Conservation (phyloP, 2,888 invertebrate species). For the Pherbina coryleti region DNA sequence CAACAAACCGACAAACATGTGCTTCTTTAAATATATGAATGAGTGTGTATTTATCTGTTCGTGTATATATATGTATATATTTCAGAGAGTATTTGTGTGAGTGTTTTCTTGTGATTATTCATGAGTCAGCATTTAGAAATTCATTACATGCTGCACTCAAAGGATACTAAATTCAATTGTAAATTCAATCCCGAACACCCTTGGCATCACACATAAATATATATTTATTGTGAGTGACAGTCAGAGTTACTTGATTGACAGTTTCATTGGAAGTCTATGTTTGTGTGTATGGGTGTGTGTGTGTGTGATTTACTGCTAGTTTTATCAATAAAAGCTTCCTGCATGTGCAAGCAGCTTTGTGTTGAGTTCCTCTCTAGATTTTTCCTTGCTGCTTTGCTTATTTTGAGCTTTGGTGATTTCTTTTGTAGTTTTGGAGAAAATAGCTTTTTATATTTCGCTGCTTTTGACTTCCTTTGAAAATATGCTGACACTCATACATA, state of each 20-base stretch:
- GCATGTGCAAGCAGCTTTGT: not conserved
- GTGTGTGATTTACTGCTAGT: constrained; percentile 2
- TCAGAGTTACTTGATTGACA: not conserved
- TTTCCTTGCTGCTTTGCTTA: not conserved
- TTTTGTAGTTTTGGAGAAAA: not conserved
- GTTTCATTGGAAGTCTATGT: constrained; percentile 5
- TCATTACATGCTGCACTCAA: not conserved
- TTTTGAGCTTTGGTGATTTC: not conserved
- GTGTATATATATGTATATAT: not conserved
- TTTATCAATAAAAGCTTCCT: constrained; percentile 30
- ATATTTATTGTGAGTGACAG: not conserved
- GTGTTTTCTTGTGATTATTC: constrained; percentile 3
- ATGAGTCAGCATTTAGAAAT: not conserved
- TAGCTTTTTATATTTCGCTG: not conserved
- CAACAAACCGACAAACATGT: not conserved
- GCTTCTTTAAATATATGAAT: not conserved
- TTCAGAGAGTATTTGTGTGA: constrained; percentile 5
- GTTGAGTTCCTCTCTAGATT: not conserved
- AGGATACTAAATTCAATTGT: not conserved
- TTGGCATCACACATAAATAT: not conserved
- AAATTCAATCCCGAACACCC: not conserved
- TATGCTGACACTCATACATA: not conserved
- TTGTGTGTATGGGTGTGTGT: not conserved
- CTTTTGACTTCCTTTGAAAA: not conserved
- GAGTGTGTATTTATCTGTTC: not conserved